Evolutionary conservation across 1,140 invertebrate genomes (phyloP).

Genomic region (Sminthurides bifidus): DNA sequence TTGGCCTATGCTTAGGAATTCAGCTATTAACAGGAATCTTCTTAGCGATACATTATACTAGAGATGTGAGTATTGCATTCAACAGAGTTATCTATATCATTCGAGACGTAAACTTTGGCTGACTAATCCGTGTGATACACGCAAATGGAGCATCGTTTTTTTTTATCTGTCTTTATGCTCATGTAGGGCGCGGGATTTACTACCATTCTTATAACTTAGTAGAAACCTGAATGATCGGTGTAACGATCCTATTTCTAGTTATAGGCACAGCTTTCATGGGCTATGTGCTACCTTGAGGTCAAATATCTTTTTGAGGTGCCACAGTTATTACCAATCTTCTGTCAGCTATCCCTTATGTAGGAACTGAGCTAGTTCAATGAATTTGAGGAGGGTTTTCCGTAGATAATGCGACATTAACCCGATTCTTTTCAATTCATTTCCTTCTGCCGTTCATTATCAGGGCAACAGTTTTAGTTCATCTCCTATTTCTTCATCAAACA

Average conservation of each 20-base stretch:
- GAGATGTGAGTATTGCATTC: conserved; percentile 45
- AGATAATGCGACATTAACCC: conserved; percentile 52
- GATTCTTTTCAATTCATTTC: conserved; percentile 60
- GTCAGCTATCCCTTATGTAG: conserved; percentile 52
- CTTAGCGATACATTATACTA: conserved; percentile 34
- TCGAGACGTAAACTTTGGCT: conserved; percentile 37
- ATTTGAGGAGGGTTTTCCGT: conserved; percentile 57
- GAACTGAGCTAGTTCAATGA: conserved; percentile 47
- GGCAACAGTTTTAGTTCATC: conserved; percentile 46
- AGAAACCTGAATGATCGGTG: conserved; percentile 44
- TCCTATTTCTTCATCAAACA: conserved; percentile 49
- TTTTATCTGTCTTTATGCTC: conserved; percentile 36
- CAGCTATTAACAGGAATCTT: conserved; percentile 34
- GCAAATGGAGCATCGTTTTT: conserved; percentile 39
- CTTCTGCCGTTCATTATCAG: conserved; percentile 53
- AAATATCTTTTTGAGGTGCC: conserved; percentile 60
- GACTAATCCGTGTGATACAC: conserved; percentile 45
- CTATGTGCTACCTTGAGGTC: conserved; percentile 55
- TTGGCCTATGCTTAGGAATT: conserved; percentile 31
- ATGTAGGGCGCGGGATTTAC: conserved; percentile 35
- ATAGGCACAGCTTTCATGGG: conserved; percentile 56
- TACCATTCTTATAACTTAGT: conserved; percentile 34
- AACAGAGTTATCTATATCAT: conserved; percentile 39
- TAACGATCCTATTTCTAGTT: conserved; percentile 46
- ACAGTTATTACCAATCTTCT: conserved; percentile 59